These are phyloP conservation scores for Eupeodes latifasciatus DNA, from an alignment of 2,888 invertebrate species.

Conservation along the genomic window DNA sequence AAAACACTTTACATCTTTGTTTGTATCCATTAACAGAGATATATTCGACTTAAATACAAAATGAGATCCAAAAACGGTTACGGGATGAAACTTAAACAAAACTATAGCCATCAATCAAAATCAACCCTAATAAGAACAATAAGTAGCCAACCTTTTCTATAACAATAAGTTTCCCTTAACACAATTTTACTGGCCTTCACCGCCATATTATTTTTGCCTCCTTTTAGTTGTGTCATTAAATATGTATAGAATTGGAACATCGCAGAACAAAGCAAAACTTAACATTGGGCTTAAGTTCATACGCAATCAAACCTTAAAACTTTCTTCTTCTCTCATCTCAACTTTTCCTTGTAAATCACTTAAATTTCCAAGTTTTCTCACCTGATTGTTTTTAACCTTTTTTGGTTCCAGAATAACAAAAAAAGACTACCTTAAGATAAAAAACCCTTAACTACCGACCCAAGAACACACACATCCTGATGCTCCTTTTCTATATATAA, in stretches of 20 bases:
- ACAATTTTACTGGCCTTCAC: no score
- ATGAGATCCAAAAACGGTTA: no score
- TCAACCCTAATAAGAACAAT: no score
- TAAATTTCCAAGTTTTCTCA: conserved; percentile 68
- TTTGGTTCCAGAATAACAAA: neutral
- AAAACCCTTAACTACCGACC: conserved; percentile 29
- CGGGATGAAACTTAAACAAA: no score
- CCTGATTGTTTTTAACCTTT: conserved; percentile 27
- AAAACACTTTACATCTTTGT: no score
- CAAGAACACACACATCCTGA: neutral
- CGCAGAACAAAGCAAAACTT: conserved; percentile 40
- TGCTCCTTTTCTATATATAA: neutral
- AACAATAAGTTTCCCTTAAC: no score
- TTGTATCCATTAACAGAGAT: no score
- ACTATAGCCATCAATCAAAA: no score
- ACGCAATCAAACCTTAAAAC: conserved; percentile 60
- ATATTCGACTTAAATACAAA: no score
- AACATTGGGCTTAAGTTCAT: conserved; percentile 55
- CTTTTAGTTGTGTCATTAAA: conserved; percentile 29
- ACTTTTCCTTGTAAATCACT: conserved; percentile 64
- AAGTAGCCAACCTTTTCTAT: no score
- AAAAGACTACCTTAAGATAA: neutral
- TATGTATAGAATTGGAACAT: neutral
- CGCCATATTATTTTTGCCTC: no score
- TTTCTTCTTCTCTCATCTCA: conserved; percentile 20